Base-by-base conservation (phyloP, 2,888 invertebrate species). In the Baccha elongata region DNA sequence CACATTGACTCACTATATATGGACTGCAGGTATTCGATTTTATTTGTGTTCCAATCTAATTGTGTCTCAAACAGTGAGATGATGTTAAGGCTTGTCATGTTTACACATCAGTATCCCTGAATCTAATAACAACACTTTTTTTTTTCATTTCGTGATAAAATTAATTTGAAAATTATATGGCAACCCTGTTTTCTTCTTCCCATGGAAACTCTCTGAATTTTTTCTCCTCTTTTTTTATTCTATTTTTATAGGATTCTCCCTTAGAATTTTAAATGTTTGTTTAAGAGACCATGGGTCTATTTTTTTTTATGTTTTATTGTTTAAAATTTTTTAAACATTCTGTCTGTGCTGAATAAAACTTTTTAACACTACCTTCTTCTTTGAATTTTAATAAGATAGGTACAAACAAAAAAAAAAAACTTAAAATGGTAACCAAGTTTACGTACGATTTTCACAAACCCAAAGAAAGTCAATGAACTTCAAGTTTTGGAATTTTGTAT, bases 301-400 rank as follows among this genome's bases (percentile, higher is more conserved):
- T 21, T 58, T 1, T 53, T 7, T 10, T 11, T 23, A 26, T 23
- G n/a, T n/a, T n/a, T n/a, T n/a, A n/a, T 58, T n/a, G 15, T 40
- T 40, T 23, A 7, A 58, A 37, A 23, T 40, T 58, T 58, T 6
- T 40, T 23, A 58, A 58, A 58, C 58, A 58, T 37, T n/a, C n/a
- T n/a, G n/a, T n/a, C n/a, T 58, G 58, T 58, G 58, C 58, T 58
- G 26, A 58, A 58, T n/a, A 58, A 58, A 58, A 40, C 40, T 58
- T 58, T 37, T 40, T 11, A 40, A 40, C 58, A 58, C 58, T 37
- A 55, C 55, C 26, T 17, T 26, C 15, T 23, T 15, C 40, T 13
- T 58, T 10, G 58, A 13, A 58, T 58, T 40, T 23, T 23, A 58
- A 58, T 58, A 7, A 58, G 58, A 15, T 40, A 21, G 11, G 0